A percentile compares a stretch with the other conserved stretches of the same genome.
phyloP scores from a whole-genome alignment of 1,140 invertebrate genomes.

The Penaeus indicus region DNA sequence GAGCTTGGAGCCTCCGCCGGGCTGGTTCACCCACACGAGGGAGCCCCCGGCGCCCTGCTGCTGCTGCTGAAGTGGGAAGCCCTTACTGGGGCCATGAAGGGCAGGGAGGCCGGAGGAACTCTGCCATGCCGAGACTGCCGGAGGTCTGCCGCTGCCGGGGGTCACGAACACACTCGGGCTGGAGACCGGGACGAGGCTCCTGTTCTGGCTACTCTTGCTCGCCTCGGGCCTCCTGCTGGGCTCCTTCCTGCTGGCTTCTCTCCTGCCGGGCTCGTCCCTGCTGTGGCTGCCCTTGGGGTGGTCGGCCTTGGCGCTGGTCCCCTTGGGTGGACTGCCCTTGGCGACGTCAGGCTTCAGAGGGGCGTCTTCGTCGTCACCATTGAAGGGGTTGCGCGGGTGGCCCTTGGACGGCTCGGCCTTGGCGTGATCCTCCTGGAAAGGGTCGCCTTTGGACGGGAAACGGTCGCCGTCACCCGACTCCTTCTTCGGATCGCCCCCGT shows the following conservation, averaged over 20 bases:
- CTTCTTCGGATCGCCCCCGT: neutral
- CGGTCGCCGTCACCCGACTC: neutral
- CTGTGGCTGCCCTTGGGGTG: no score
- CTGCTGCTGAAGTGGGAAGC: neutral
- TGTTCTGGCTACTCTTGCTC: no score
- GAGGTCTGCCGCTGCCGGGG: neutral
- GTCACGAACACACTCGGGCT: neutral
- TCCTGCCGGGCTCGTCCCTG: no score
- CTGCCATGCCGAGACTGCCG: constrained; percentile 7
- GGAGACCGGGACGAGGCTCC: neutral
- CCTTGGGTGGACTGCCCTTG: no score
- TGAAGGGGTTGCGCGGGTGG: no score
- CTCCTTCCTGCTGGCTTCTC: no score
- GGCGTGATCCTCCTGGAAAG: neutral
- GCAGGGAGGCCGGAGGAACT: neutral
- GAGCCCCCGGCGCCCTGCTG: constrained; percentile 30
- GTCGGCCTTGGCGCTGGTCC: no score
- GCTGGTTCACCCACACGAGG: constrained; percentile 65
- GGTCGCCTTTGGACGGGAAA: constrained; percentile 2
- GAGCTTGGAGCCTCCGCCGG: constrained; percentile 64
- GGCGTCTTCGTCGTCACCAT: no score
- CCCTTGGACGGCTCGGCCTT: neutral
- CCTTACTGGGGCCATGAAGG: no score
- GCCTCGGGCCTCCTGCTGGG: no score
- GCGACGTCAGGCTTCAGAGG: no score